Conservation (phyloP, 2,797 vertebrate species). For the Rallus crepitans region DNA sequence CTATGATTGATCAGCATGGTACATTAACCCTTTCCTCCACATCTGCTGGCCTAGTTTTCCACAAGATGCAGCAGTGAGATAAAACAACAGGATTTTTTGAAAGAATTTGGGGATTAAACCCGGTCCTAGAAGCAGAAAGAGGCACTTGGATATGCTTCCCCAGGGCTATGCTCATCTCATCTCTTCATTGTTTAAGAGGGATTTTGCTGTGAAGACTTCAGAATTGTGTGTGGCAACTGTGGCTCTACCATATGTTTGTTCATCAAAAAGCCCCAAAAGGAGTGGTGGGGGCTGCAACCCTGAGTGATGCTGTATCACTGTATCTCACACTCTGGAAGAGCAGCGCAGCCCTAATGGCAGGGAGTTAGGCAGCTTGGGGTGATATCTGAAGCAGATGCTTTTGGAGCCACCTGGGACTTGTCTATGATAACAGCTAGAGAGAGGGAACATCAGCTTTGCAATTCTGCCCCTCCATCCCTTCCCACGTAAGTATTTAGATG, state of each 20-base stretch:
- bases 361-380: background rate
- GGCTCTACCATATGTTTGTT: background rate
- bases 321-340: background rate
- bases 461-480: background rate
- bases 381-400: background rate
- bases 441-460: background rate
- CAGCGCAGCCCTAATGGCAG: background rate
- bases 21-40: slow-evolving; percentile 48
- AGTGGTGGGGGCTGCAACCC: background rate
- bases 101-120: background rate
- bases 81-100: background rate
- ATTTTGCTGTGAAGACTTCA: background rate
- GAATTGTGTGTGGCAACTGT: background rate
- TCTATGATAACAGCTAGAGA: background rate
- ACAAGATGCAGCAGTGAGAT: background rate
- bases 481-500: background rate
- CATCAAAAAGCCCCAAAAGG: background rate
- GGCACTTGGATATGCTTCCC: background rate
- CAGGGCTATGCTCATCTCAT: background rate
- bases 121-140: background rate
- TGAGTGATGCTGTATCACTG: background rate
- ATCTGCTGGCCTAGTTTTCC: slow-evolving; percentile 25
- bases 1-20: slow-evolving; percentile 12
- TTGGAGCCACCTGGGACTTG: background rate
- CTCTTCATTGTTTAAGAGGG: background rate